phyloP scores from a whole-genome alignment of 2,797 vertebrate genomes.

The Gadopsis marmoratus region DNA sequence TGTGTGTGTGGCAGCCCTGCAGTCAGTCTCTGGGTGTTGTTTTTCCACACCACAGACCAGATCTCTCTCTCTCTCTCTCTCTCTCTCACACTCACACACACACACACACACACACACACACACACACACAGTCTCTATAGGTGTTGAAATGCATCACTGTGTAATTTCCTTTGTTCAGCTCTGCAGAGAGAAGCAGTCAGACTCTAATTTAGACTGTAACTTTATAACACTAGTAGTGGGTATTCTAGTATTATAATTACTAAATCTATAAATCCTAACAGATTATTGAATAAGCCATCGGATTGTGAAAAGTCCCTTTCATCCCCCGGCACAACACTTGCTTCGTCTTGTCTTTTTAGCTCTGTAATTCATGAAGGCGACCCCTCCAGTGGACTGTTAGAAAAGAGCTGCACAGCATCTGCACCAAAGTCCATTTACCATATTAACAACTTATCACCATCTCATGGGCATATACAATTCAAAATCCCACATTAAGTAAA shows the following conservation, averaged over 20 bases:
- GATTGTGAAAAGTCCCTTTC: not conserved
- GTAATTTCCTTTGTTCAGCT: slow-evolving; percentile 63
- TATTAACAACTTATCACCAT: no score
- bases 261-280: not conserved
- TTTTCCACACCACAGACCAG: slow-evolving; percentile 42
- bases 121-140: slow-evolving; percentile 35
- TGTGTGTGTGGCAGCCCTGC: slow-evolving; percentile 25
- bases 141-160: slow-evolving; percentile 45
- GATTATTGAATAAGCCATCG: not conserved
- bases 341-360: slow-evolving; percentile 8
- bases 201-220: slow-evolving; percentile 14
- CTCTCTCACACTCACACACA: not conserved
- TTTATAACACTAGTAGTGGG: not conserved
- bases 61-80: not conserved
- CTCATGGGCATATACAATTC: no score
- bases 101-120: not conserved
- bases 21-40: slow-evolving; percentile 47
- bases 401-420: not conserved
- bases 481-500: not conserved
- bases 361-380: not conserved
- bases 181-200: slow-evolving; percentile 31
- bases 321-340: not conserved
- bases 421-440: not conserved
- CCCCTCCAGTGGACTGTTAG: not conserved
- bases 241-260: not conserved